Evolutionary conservation across 2,113 vertebrate species (phyloP), one percentile per base, ranked within the genome.

Genomic region (Grammomys surdaster): DNA sequence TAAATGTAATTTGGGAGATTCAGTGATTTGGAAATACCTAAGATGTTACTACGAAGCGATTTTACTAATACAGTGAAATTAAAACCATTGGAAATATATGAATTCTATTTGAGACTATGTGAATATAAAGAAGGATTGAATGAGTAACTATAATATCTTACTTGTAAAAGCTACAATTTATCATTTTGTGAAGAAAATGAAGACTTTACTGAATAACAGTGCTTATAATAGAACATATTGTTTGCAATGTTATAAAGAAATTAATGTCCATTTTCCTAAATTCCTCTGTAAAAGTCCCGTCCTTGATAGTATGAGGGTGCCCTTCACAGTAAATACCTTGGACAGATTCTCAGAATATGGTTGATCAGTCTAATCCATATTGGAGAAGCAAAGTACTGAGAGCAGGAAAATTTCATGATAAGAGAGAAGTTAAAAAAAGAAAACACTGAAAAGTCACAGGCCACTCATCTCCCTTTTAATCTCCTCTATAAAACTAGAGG

Each of bases 61-160:
- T 96, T 96, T 97, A 92, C 63, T 97, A 98, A 97, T 96, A 93
- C 26, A 95, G 20, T 97, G 84, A 96, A 97, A 95, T 91, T 95
- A 43, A 97, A 96, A 98, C 93, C 94, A 97, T 96, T 93, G 97
- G 93, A 89, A 89, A 51, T 96, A 93, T 88, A 72, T 43, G 58
- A 40, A 95, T 77, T 19, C 8, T 98, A 96, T 95, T 93, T 11
- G 8, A 93, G 28, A 80, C 73, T 95, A 95, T 84, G 93, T 92
- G 72, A 94, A 91, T 97, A 93, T 87, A 97, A 94, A 95, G 93
- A 94, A 95, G 93, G 28, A 48, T 46, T 91, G 95, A 97, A 96
- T 88, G 91, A 88, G 20, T 51, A 58, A 0, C 3, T 95, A 46
- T 51, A 81, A n/a, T 93, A 75, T 93, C 90, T 96, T 87, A 77